phyloP scores from a whole-genome alignment of 2,888 invertebrate genomes.

The Cistogaster globosa region DNA sequence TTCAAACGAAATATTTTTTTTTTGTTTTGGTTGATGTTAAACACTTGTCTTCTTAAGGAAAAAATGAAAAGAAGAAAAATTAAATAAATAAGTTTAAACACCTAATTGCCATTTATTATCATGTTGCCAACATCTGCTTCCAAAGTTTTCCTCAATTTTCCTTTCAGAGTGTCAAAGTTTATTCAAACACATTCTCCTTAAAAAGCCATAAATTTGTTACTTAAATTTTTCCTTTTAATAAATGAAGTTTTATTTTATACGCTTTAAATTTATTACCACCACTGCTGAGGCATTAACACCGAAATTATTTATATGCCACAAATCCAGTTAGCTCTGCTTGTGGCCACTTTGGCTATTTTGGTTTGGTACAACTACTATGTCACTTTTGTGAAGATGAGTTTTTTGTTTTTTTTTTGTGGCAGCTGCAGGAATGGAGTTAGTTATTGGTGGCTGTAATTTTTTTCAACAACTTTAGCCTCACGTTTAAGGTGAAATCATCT shows the following conservation, averaged over 20 bases:
- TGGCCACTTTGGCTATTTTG: constrained; percentile 15
- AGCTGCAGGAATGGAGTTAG: neutral
- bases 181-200: constrained; percentile 70
- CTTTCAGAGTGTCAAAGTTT: constrained; percentile 70
- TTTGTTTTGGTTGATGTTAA: neutral
- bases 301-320: constrained; percentile 63
- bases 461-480: constrained; percentile 41
- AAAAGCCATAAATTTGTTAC: constrained; percentile 62
- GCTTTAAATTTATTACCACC: constrained; percentile 60
- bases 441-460: constrained; percentile 39
- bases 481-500: constrained; percentile 68
- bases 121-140: constrained; percentile 62
- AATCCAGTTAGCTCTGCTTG: constrained; percentile 30
- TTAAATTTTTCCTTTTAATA: constrained; percentile 11
- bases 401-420: neutral
- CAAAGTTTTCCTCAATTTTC: constrained; percentile 46
- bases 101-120: constrained; percentile 66
- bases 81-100: constrained; percentile 56
- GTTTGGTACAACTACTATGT: constrained; percentile 13
- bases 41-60: constrained; percentile 38
- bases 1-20: constrained; percentile 14
- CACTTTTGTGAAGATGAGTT: neutral
- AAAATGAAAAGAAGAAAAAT: constrained; percentile 2
- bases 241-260: constrained; percentile 16
- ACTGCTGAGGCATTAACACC: constrained; percentile 60